Evolutionary conservation across 2,797 vertebrate genomes (phyloP).

Genomic region (Xiphophorus birchmanni): DNA sequence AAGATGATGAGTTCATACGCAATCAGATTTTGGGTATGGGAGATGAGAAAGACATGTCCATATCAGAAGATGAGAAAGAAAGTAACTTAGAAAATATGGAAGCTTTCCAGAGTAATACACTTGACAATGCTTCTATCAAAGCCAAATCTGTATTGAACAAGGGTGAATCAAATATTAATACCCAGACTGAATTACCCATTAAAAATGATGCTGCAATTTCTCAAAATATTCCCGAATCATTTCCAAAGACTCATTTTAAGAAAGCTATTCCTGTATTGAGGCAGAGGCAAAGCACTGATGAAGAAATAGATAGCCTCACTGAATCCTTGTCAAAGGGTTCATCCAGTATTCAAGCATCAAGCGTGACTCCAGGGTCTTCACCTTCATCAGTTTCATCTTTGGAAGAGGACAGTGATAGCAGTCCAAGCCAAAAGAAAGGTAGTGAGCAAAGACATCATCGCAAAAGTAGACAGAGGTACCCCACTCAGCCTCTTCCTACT

Average conservation of each 20-base stretch:
- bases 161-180: constrained; percentile 80
- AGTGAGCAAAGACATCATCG: constrained; percentile 90
- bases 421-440: constrained; percentile 90
- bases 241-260: constrained; percentile 51
- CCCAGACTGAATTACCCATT: constrained; percentile 73
- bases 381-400: constrained; percentile 96
- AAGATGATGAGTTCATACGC: constrained; percentile 93
- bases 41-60: constrained; percentile 87
- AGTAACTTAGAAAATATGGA: constrained; percentile 80
- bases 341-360: constrained; percentile 93
- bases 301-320: constrained; percentile 93
- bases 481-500: constrained; percentile 89
- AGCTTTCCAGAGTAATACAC: constrained; percentile 71
- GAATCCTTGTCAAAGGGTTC: constrained; percentile 95
- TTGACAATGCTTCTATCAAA: constrained; percentile 74
- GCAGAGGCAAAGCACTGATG: constrained; percentile 77
- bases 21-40: constrained; percentile 94
- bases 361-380: constrained; percentile 93
- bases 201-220: constrained; percentile 76
- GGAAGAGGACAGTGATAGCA: constrained; percentile 98
- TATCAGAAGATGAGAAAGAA: constrained; percentile 89
- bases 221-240: constrained; percentile 67
- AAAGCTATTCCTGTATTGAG: constrained; percentile 67
- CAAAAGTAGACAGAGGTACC: constrained; percentile 91
- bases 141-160: constrained; percentile 74